Evolutionary conservation across 2,888 invertebrate genomes (phyloP).

Genomic region (Pollenia griseotomentosa): DNA sequence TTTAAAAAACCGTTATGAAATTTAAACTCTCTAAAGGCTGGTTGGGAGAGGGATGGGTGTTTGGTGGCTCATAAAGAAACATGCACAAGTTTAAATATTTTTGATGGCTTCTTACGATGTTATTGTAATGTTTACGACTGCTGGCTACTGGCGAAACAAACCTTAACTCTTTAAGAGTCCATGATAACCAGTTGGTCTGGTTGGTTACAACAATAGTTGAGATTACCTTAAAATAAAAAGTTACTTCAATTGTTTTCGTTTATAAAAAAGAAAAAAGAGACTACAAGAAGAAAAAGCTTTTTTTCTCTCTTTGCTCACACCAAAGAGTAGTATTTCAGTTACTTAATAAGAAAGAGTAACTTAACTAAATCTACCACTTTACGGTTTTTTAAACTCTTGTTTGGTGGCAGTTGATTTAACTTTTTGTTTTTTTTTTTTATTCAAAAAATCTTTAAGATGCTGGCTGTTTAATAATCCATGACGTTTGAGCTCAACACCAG

Average conservation of each 20-base stretch:
- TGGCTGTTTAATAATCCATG: conserved; percentile 56
- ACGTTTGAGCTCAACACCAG: conserved; percentile 6
- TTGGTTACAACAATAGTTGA: conserved; percentile 26
- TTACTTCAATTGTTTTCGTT: conserved; percentile 43
- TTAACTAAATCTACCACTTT: background rate
- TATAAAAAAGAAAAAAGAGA: background rate
- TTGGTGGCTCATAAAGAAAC: conserved; percentile 6
- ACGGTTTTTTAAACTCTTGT: background rate
- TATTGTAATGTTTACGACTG: conserved; percentile 24
- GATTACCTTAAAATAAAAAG: conserved; percentile 5
- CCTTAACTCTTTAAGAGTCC: conserved; percentile 29
- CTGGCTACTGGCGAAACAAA: background rate
- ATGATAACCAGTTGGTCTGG: conserved; percentile 60
- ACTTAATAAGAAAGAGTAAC: conserved; percentile 3
- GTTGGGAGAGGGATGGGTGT: conserved; percentile 25
- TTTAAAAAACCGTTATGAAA: background rate
- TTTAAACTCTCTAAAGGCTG: too few relatives aligned
- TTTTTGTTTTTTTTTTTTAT: background rate
- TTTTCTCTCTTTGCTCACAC: background rate
- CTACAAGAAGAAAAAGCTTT: conserved; percentile 19
- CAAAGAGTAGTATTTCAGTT: background rate
- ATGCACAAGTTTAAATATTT: conserved; percentile 14
- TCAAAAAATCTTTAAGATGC: conserved; percentile 51
- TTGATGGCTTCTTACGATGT: conserved; percentile 37
- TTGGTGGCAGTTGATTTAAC: conserved; percentile 29